Percentiles rank a stretch among this genome's conserved stretches.
Conservation (phyloP, 2,797 vertebrate genomes). For the Sebastes minor region DNA sequence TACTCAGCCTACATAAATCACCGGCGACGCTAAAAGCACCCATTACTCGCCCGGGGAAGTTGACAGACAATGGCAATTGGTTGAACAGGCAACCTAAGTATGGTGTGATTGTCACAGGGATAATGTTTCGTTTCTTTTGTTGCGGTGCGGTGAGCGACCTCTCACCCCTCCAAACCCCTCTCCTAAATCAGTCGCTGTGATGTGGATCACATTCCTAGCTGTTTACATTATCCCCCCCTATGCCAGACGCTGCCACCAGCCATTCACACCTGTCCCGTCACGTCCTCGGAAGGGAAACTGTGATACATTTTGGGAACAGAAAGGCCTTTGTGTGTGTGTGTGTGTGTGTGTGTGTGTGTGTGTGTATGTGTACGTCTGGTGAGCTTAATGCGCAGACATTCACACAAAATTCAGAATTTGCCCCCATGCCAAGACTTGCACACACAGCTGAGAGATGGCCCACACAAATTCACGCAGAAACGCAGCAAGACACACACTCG, state of each 20-base stretch:
- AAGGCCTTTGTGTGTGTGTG: conserved; percentile 62
- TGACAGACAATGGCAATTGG: conserved; percentile 79
- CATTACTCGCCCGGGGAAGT: conserved; percentile 51
- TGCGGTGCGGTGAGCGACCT: conserved; percentile 51
- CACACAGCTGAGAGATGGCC: conserved; percentile 50
- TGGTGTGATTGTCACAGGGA: conserved; percentile 69
- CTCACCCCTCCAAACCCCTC: conserved; percentile 36
- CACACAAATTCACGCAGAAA: conserved; percentile 55
- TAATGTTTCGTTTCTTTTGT: conserved; percentile 77
- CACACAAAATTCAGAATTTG: conserved; percentile 33
- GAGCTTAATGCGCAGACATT: conserved; percentile 43
- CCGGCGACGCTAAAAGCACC: conserved; percentile 40
- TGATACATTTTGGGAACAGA: conserved; percentile 76
- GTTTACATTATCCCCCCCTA: conserved; percentile 71
- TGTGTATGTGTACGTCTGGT: neutral
- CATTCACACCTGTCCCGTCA: conserved; percentile 81
- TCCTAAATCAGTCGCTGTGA: conserved; percentile 71
- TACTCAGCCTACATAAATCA: conserved; percentile 46
- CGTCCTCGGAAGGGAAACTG: conserved; percentile 59
- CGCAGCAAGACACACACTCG: conserved; percentile 27
- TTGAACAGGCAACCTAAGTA: conserved; percentile 55
- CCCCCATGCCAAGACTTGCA: conserved; percentile 31
- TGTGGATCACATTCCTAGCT: conserved; percentile 77
- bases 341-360: conserved; percentile 31
- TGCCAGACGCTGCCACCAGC: conserved; percentile 59